Evolutionary conservation across 2,113 vertebrate genomes (phyloP).

Genomic region (Leiothrix lutea): DNA sequence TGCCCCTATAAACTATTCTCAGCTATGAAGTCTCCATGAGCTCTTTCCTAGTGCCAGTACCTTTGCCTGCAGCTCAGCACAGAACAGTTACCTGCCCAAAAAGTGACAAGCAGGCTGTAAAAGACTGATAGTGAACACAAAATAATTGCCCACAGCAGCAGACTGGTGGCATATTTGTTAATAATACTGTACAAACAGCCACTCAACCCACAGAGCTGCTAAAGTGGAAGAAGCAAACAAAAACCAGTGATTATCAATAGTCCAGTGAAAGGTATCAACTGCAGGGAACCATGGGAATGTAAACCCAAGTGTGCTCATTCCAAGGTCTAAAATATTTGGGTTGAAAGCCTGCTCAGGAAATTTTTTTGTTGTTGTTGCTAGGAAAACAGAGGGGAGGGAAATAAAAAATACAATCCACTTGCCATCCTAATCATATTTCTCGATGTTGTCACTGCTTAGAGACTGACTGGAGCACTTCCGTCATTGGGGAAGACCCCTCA

Average conservation of each 20-base stretch:
- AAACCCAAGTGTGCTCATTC: background rate
- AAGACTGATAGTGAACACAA: background rate
- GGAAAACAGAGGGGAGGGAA: background rate
- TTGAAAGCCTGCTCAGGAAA: background rate
- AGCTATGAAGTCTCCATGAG: background rate
- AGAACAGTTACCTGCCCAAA: background rate
- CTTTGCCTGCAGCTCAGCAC: background rate
- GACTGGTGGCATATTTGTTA: constrained; percentile 1
- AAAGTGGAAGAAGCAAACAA: constrained; percentile 62
- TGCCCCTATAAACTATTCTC: background rate
- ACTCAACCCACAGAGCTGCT: constrained; percentile 36
- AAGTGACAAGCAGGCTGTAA: background rate
- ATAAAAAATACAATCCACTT: background rate
- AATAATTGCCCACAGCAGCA: background rate
- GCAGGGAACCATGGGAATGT: background rate
- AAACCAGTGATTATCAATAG: background rate
- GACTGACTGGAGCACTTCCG: background rate
- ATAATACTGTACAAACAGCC: constrained; percentile 40
- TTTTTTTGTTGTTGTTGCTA: background rate
- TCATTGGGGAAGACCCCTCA: background rate
- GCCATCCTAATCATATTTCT: background rate
- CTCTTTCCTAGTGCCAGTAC: background rate
- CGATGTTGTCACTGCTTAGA: background rate
- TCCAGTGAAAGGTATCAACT: constrained; percentile 5
- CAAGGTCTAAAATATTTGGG: background rate